A percentile compares a stretch with the other conserved stretches of the same genome.
These are phyloP conservation scores for Drosophila melanosoma DNA, from an alignment of 2,888 invertebrate species.

Conservation along the genomic window DNA sequence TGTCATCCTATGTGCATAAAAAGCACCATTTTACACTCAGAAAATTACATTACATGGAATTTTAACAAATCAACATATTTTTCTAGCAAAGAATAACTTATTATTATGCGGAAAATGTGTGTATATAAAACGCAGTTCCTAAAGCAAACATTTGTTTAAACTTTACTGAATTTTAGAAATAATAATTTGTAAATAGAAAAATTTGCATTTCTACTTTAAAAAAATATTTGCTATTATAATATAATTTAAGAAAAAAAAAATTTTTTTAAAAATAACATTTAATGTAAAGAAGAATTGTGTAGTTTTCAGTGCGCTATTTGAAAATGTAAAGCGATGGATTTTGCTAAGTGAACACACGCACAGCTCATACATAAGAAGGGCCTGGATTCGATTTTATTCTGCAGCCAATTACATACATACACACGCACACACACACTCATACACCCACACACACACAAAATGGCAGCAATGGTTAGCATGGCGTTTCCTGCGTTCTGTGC, in stretches of 20 bases:
- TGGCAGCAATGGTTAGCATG: slow-evolving; percentile 2
- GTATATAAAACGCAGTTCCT: rapidly evolving
- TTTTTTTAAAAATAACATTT: neutral
- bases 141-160: neutral
- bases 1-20: slow-evolving; percentile 42
- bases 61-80: too few species aligned
- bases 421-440: neutral
- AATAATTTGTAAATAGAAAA: neutral
- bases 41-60: neutral
- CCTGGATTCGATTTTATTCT: slow-evolving; percentile 51
- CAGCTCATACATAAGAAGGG: slow-evolving; percentile 21
- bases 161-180: neutral
- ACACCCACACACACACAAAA: neutral
- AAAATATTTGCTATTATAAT: neutral
- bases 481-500: slow-evolving; percentile 13
- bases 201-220: neutral
- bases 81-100: neutral
- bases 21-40: slow-evolving; percentile 21
- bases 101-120: neutral
- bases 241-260: neutral
- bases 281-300: neutral
- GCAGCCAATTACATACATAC: slow-evolving; percentile 60
- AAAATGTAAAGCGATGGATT: neutral
- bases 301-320: neutral
- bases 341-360: slow-evolving; percentile 17